Evolutionary conservation across 1,140 invertebrate genomes (phyloP), one percentile per base, ranked within the genome.

Genomic region (Penaeus indicus): DNA sequence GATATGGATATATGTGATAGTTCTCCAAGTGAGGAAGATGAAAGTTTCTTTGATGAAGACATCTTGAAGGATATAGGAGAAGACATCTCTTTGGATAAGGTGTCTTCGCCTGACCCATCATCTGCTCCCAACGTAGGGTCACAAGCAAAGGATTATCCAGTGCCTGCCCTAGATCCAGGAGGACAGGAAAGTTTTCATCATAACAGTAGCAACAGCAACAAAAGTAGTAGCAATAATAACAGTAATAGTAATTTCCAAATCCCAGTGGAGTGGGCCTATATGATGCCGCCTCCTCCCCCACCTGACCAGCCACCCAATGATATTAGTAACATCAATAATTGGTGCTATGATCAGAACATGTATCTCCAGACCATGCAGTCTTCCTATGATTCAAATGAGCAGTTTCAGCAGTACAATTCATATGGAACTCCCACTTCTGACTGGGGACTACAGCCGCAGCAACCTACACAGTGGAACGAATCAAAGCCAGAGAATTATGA

Each of bases 321-420:
- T 54, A 77, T 90, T 19, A 84, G 64, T 13, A 90, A 84, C 42
- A 89, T 89, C 16, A 72, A 84, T 47, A 89, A 61, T 64, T 90
- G 85, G 85, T 90, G 85, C 32, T 90, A 79, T 81, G 85, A 90
- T 38, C 89, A 90, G 62, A 88, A 87, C 63, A 87, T 90, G 89
- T 90, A 87, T 63, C 72, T 90, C 18, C 89, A 90, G 72, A 67
- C 85, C 32, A 90, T 90, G 93, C 91, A 69, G 91, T 25, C 61
- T 10, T 27, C 72, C 16, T 27, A 83, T 22, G 54, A 83, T 22
- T 62, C 54, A 22, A 63, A 84, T 32, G 27, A 64, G 4, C 63
- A 64, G 21, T 19, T 3, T 38, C 83, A 84, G 32, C 62, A 84
- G 13, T 27, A 64, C 1, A 25, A 19, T n/a, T 11, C 22, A 21